Conservation (phyloP, 1,140 invertebrate genomes). For the Polypedilum pembai region DNA sequence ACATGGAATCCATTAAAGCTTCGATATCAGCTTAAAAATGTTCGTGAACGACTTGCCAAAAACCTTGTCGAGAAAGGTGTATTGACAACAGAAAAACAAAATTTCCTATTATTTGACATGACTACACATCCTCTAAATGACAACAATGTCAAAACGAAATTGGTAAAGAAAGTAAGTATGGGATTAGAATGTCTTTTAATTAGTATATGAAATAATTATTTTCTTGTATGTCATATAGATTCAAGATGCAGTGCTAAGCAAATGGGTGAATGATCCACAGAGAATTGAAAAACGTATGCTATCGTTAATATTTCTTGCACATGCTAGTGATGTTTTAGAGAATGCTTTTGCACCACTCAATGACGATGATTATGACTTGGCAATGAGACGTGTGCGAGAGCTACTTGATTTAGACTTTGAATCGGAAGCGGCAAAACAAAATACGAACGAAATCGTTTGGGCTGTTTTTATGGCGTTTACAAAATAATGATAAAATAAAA, state of each 20-base stretch:
- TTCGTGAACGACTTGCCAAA: constrained; percentile 96
- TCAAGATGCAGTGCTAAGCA: constrained; percentile 91
- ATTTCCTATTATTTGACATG: constrained; percentile 99
- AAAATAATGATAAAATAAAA: constrained; percentile 62
- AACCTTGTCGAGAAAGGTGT: constrained; percentile 99
- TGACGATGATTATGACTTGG: constrained; percentile 97
- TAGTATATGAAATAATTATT: neutral
- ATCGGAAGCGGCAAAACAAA: constrained; percentile 78
- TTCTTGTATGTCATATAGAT: constrained; percentile 53
- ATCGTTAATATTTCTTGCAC: constrained; percentile 88
- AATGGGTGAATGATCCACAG: constrained; percentile 97
- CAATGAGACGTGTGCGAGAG: constrained; percentile 92
- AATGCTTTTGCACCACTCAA: constrained; percentile 99
- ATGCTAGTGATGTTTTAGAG: constrained; percentile 97
- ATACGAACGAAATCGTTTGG: constrained; percentile 92
- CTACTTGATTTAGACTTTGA: constrained; percentile 96
- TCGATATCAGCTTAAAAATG: constrained; percentile 97
- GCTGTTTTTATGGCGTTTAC: constrained; percentile 97
- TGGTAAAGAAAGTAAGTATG: constrained; percentile 84
- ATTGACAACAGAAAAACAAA: constrained; percentile 99
- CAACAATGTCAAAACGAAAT: constrained; percentile 87
- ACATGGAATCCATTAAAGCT: constrained; percentile 99
- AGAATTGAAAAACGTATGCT: constrained; percentile 93
- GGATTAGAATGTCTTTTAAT: neutral
- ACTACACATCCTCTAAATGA: constrained; percentile 98